Evolutionary conservation across 2,113 vertebrate species (phyloP).

Genomic region (Mormoops blainvillei): DNA sequence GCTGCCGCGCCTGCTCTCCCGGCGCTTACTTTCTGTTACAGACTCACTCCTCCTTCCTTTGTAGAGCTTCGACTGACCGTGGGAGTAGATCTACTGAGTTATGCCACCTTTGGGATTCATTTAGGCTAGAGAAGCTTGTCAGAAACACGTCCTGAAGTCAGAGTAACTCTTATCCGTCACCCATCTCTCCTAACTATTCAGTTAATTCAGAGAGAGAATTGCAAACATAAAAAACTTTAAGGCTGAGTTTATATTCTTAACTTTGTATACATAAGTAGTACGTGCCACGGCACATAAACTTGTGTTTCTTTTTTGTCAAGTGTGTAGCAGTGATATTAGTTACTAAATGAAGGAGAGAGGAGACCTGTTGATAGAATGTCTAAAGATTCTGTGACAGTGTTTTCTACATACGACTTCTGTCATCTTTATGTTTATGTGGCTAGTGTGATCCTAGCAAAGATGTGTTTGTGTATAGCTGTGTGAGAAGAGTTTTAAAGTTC

Average conservation of each 20-base stretch:
- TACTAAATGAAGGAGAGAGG: background rate
- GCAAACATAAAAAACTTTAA: background rate
- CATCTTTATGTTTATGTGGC: background rate
- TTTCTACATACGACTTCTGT: background rate
- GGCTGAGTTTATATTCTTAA: background rate
- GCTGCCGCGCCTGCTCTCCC: background rate
- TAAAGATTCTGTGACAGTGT: background rate
- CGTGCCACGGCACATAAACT: background rate
- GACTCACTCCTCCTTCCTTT: background rate
- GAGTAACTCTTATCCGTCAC: background rate
- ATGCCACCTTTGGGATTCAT: background rate
- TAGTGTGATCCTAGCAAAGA: background rate
- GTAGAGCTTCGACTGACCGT: background rate
- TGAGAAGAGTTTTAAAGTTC: conserved; percentile 9
- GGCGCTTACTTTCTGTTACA: background rate
- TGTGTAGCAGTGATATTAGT: background rate
- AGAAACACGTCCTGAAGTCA: conserved; percentile 12
- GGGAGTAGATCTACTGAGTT: background rate
- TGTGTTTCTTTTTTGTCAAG: background rate
- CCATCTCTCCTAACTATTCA: background rate
- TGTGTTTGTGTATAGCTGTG: background rate
- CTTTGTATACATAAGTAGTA: conserved; percentile 3
- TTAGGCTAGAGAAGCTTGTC: background rate
- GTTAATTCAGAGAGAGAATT: conserved; percentile 22
- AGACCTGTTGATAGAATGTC: background rate